Evolutionary conservation across 2,888 invertebrate genomes (phyloP).

Genomic region (Acrobasis suavella): DNA sequence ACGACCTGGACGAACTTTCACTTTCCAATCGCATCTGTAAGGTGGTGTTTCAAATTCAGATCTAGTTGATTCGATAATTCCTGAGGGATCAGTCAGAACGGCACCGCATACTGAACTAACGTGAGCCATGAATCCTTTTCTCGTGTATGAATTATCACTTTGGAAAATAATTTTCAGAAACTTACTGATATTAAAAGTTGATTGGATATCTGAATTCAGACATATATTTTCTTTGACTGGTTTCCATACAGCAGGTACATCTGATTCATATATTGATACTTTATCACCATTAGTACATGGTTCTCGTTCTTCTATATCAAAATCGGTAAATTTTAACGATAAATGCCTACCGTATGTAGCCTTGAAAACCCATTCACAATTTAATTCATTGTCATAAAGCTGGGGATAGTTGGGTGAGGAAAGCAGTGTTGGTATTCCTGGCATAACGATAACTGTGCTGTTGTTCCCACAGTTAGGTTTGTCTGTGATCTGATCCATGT

Average conservation of each 20-base stretch:
- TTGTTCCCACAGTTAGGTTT: conserved; percentile 66
- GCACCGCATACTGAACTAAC: conserved; percentile 88
- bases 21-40: conserved; percentile 86
- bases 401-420: conserved; percentile 90
- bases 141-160: conserved; percentile 83
- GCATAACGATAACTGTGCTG: conserved; percentile 46
- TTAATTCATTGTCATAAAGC: conserved; percentile 83
- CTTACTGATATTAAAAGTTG: conserved; percentile 61
- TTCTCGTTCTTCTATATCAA: conserved; percentile 84
- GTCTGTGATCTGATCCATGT: conserved; percentile 26
- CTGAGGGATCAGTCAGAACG: conserved; percentile 79
- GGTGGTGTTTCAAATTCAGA: neutral
- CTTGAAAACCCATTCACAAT: conserved; percentile 89
- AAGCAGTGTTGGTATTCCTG: conserved; percentile 57
- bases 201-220: conserved; percentile 57
- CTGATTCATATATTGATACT: conserved; percentile 83
- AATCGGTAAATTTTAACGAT: conserved; percentile 73
- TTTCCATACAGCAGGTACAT: conserved; percentile 77
- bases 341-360: conserved; percentile 84
- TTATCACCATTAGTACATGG: conserved; percentile 83
- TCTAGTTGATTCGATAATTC: conserved; percentile 43
- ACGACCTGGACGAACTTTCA: conserved; percentile 88
- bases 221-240: conserved; percentile 81
- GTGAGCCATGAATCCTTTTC: conserved; percentile 86
- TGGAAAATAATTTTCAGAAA: conserved; percentile 86